These are phyloP conservation scores for Caenorhabditis virilis DNA, from an alignment of 2,888 invertebrate genomes.

Conservation along the genomic window DNA sequence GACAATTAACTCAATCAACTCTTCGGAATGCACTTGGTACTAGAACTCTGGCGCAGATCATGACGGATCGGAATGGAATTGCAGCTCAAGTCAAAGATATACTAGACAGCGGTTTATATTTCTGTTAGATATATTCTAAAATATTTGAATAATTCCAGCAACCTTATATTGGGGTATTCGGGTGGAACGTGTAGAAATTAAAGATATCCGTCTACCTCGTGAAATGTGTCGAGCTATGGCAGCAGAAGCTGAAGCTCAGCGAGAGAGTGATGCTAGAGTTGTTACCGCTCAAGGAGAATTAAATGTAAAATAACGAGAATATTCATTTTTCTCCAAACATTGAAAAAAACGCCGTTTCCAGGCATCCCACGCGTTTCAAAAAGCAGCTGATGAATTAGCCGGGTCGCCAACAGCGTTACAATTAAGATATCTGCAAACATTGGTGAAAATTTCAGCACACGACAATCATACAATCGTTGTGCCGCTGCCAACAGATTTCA, in stretches of 20 bases:
- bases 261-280: constrained; percentile 61
- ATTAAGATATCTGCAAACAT: constrained; percentile 56
- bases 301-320: constrained; percentile 10
- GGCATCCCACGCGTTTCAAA: constrained; percentile 56
- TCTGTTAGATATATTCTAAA: background rate
- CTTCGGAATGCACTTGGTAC: constrained; percentile 66
- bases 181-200: constrained; percentile 65
- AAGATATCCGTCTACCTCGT: constrained; percentile 60
- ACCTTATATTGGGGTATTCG: constrained; percentile 61
- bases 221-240: constrained; percentile 60
- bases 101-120: constrained; percentile 61
- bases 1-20: constrained; percentile 67
- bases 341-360: constrained; percentile 8
- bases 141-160: constrained; percentile 25
- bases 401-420: constrained; percentile 56
- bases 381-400: constrained; percentile 52
- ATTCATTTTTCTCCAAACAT: background rate
- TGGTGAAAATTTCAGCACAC: constrained; percentile 55
- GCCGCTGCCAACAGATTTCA: constrained; percentile 47
- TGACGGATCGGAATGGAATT: constrained; percentile 68
- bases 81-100: constrained; percentile 64
- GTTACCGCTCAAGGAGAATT: constrained; percentile 56
- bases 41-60: constrained; percentile 67
- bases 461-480: constrained; percentile 61
- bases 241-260: constrained; percentile 60